phyloP scores from a whole-genome alignment of 2,113 vertebrate genomes.

The Gnathonemus longibarbis region DNA sequence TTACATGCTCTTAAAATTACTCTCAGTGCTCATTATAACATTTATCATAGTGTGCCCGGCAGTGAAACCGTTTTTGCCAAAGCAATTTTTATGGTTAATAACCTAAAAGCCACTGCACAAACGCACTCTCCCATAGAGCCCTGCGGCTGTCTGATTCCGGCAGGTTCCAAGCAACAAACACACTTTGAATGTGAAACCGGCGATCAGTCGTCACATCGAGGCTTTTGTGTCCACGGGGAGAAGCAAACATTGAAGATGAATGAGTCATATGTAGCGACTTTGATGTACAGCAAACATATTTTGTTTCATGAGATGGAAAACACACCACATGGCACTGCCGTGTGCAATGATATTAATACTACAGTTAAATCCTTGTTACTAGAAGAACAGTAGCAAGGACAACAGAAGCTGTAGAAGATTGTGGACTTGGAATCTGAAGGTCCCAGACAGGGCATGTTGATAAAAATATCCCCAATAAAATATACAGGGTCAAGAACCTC shows the following conservation, averaged over 20 bases:
- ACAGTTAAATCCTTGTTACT: background rate
- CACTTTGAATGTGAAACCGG: background rate
- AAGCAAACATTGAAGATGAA: background rate
- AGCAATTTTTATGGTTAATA: background rate
- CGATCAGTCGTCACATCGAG: background rate
- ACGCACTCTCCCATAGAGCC: background rate
- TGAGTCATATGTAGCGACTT: constrained; percentile 16
- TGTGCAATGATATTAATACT: background rate
- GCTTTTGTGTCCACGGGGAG: constrained; percentile 20
- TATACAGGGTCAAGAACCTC: background rate
- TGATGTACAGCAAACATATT: constrained; percentile 23
- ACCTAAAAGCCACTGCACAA: background rate
- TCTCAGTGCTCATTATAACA: background rate
- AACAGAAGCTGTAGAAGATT: background rate
- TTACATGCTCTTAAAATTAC: background rate
- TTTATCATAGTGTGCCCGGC: background rate
- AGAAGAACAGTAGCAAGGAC: background rate
- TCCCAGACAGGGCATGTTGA: background rate
- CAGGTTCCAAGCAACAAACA: background rate
- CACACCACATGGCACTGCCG: background rate
- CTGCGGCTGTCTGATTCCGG: background rate
- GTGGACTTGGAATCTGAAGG: background rate
- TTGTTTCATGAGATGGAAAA: constrained; percentile 4
- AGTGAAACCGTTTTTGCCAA: background rate
- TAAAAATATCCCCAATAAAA: background rate